Evolutionary conservation across 2,797 vertebrate species (phyloP), one percentile per base, ranked within the genome.

Genomic region (Mus minutoides): DNA sequence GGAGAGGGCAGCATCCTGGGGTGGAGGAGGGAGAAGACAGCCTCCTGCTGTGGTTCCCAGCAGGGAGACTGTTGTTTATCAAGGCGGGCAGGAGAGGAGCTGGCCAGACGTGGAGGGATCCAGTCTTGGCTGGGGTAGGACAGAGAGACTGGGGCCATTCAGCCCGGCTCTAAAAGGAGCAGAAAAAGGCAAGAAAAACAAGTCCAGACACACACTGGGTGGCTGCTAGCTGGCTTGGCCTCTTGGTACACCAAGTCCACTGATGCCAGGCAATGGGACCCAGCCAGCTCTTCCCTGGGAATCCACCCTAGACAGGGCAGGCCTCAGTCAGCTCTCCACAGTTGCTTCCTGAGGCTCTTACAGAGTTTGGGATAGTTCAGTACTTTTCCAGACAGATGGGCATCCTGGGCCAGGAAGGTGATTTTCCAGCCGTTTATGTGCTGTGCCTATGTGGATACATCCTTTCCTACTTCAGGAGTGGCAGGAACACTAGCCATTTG

Each of bases 111-210:
- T 34, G 4, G 76, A 95, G 92, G 95, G 97, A 97, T 97, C 96
- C 93, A 96, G 76, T 56, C 60, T 94, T 98, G 97, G 97, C 98
- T 94, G 93, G 78, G 89, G 93, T 89, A 97, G 92, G 16, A 1
- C 96, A 56, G 92, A 92, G 97, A 98, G 98, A 98, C 97, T 98
- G 97, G 93, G 92, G 83, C 98, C 94, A 98, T 98, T 98, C 98
- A 98, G 94, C 90, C 37, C 5, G 93, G 97, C 94, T 97, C 98
- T 97, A 97, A 98, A 98, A 98, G 86, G 91, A 97, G 94, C 97
- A 95, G 94, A 95, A 94, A 88, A 94, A 98, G 94, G 96, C 97
- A 97, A 89, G 96, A 97, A 98, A 98, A 98, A 97, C 98, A 98
- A 98, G 97, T 92, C 96, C 97, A 97, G 95, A 0, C 86, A 97